Conservation (phyloP, 2,113 vertebrate genomes). For the Menura novaehollandiae region DNA sequence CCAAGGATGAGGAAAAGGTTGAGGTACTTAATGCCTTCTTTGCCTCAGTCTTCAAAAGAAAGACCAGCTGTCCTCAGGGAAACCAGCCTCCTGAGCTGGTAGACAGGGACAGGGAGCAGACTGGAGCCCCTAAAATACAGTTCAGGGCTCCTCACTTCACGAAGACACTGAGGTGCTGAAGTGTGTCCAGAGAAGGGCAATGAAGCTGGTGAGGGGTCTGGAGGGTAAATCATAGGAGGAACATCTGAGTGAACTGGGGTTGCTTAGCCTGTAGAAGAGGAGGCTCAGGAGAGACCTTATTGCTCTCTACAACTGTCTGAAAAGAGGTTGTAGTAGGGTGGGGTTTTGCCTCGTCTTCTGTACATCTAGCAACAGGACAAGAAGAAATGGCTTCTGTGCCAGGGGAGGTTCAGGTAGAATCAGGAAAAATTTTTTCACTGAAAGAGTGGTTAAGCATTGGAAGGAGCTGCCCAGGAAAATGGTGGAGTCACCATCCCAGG, state of each 20-base stretch:
- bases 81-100: background rate
- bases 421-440: background rate
- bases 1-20: background rate
- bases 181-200: background rate
- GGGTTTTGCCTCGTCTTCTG: background rate
- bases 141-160: background rate
- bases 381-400: background rate
- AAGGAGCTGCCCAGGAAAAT: background rate
- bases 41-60: background rate
- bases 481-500: background rate
- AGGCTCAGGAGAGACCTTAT: background rate
- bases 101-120: background rate
- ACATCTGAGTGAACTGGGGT: background rate
- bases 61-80: background rate
- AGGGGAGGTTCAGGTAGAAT: background rate
- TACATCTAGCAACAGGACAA: background rate
- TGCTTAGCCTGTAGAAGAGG: background rate
- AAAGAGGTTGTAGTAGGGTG: background rate
- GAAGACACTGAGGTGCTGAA: background rate
- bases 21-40: background rate
- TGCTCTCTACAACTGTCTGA: background rate
- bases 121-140: fast-evolving
- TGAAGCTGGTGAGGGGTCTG: background rate
- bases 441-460: background rate
- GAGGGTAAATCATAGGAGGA: background rate